Conservation (phyloP, 2,113 vertebrate species). For the Phylloscopus trochiloides region DNA sequence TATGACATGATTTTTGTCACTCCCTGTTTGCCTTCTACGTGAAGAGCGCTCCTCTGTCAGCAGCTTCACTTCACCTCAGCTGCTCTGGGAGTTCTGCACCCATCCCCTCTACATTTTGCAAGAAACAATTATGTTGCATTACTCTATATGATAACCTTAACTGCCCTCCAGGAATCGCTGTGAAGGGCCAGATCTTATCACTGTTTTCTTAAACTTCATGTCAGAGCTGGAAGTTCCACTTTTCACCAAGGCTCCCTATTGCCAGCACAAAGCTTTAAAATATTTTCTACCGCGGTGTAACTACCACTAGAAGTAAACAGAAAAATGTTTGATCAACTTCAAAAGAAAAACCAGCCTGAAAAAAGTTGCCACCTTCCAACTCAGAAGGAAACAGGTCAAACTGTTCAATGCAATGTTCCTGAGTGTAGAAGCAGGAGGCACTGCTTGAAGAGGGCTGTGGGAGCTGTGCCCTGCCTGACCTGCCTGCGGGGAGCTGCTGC, state of each 20-base stretch:
- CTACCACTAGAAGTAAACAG: background rate
- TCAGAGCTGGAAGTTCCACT: background rate
- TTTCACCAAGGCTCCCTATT: background rate
- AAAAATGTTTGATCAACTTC: background rate
- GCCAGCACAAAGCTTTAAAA: background rate
- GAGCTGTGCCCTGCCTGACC: background rate
- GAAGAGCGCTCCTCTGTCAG: background rate
- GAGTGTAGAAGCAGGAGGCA: background rate
- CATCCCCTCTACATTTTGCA: background rate
- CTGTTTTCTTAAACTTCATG: background rate
- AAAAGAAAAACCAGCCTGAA: background rate
- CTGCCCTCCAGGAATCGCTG: accelerated
- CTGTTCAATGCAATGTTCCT: background rate
- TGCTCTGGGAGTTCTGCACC: background rate
- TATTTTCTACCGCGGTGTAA: background rate
- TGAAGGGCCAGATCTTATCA: background rate
- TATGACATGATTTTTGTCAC: background rate
- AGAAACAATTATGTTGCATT: background rate
- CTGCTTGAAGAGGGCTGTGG: background rate
- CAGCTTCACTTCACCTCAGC: background rate
- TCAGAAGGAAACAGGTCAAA: background rate
- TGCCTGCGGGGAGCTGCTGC: background rate
- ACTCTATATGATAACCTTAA: background rate
- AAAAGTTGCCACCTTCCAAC: background rate
- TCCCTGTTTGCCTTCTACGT: background rate